Base-by-base conservation (phyloP, 2,888 invertebrate genomes). In the Microplitis deprimator region DNA sequence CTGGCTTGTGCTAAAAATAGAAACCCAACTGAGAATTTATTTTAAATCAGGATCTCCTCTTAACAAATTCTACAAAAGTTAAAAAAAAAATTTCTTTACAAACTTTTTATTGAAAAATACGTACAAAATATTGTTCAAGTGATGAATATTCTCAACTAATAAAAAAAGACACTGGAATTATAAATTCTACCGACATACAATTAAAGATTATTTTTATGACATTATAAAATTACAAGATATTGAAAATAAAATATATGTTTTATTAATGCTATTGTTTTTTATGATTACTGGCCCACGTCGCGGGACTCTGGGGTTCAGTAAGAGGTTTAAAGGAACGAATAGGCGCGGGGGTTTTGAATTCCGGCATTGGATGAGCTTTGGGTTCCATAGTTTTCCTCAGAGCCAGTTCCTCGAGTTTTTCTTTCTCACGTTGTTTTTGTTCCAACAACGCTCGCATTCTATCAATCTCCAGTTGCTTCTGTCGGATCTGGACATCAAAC, bases 261-360 rank as follows among this genome's bases (percentile, higher is more conserved):
- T 50, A 0, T 59, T 17, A 13, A 40, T 4, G 29, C 29, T 17
- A 50, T 8, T 5, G 5, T 8, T 59, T 16, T 29, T 68, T 68
- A 6, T 7, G 8, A 29, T 78, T 82, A 10, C 72, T 74, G 5
- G 80, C 78, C 81, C 85, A 85, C 1, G 50, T 50, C 13, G 81
- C 84, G 0, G 94, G 94, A 77, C 94, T 94, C 73, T 92, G 91
- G 0, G 95, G 93, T 20, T 91, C 90, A 1, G 95, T 95, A 1
- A 94, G 84, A 5, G 91, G 91, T 64, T 90, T 90, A 0, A 83
- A 84, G 3, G 93, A 92, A 73, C 91, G 92, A 77, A 91, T 89
- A n/a, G 93, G 90, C 39, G 91, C 84, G 81, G 93, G 87, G 13
- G 91, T 91, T 77, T 91, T 91, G 77, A 90, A 90, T 8, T 89